Evolutionary conservation across 2,888 invertebrate genomes (phyloP).

Genomic region (Hirtodrosophila confusa): DNA sequence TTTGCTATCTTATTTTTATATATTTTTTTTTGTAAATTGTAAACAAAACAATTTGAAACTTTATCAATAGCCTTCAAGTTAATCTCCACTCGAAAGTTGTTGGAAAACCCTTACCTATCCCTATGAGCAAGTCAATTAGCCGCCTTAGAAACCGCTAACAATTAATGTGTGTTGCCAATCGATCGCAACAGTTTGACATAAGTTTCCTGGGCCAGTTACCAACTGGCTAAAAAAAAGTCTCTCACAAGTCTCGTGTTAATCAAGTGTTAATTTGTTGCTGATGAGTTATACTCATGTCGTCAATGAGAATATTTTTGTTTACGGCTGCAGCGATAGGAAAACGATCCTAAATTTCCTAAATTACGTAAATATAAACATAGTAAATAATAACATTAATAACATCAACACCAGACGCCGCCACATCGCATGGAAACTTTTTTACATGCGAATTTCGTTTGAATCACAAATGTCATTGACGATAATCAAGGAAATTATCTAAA

Average conservation of each 20-base stretch:
- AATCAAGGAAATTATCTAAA: slow-evolving; percentile 61
- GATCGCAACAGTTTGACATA: too few species aligned
- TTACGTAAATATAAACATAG: slow-evolving; percentile 6
- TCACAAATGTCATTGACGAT: slow-evolving; percentile 54
- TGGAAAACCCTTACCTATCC: slow-evolving; percentile 52
- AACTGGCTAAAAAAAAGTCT: neutral
- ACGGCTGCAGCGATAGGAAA: slow-evolving; percentile 10
- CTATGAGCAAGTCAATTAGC: slow-evolving; percentile 14
- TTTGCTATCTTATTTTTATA: slow-evolving; percentile 1
- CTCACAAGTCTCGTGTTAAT: slow-evolving; percentile 38
- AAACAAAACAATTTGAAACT: slow-evolving; percentile 15
- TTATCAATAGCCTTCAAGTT: neutral
- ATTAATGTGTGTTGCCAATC: too few species aligned
- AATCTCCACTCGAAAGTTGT: too few species aligned
- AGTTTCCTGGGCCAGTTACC: neutral
- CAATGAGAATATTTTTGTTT: slow-evolving; percentile 57
- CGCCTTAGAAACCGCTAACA: slow-evolving; percentile 11
- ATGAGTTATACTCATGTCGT: slow-evolving; percentile 53
- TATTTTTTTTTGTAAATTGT: neutral
- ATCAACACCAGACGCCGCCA: slow-evolving; percentile 10
- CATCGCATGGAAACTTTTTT: slow-evolving; percentile 62
- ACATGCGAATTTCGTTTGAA: slow-evolving; percentile 40
- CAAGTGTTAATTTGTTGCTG: slow-evolving; percentile 64
- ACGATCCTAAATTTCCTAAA: slow-evolving; percentile 22
- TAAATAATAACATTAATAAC: slow-evolving; percentile 1